A percentile compares a stretch with the other conserved stretches of the same genome.
Evolutionary conservation across 2,113 vertebrate genomes (phyloP).

Genomic region (Chaetodon trifascialis): DNA sequence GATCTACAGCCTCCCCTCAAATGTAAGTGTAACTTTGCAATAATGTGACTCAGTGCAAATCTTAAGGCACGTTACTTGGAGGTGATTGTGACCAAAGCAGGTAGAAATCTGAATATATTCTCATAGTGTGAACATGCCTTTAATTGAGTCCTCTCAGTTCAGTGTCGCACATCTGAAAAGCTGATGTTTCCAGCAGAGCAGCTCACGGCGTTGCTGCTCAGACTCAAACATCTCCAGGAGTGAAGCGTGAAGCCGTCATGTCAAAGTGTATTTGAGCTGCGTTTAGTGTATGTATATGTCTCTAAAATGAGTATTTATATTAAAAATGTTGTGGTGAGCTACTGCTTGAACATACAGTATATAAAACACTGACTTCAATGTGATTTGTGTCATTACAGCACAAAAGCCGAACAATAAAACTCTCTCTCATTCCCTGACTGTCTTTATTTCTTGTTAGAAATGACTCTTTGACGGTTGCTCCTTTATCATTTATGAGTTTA

Average conservation of each 20-base stretch:
- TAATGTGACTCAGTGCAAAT: too few relatives aligned
- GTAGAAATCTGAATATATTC: neutral
- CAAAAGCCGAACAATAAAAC: conserved; percentile 46
- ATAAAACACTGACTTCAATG: neutral
- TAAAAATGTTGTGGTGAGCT: conserved; percentile 4
- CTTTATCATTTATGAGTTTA: neutral
- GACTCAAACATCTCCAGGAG: conserved; percentile 18
- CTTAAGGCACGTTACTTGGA: too few relatives aligned
- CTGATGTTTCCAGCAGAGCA: neutral
- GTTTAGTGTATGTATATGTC: neutral
- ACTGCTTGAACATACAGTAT: neutral
- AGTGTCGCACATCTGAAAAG: neutral
- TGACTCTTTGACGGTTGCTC: neutral
- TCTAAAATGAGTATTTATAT: conserved; percentile 19
- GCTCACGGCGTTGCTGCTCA: neutral
- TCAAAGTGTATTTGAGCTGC: neutral
- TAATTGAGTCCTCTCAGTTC: neutral
- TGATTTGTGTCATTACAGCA: neutral
- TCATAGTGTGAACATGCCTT: neutral
- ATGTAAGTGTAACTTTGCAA: too few relatives aligned
- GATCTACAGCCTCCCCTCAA: too few relatives aligned
- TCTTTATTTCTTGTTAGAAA: neutral
- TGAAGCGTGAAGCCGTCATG: too few relatives aligned
- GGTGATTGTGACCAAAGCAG: neutral
- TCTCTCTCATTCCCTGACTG: too few relatives aligned